These are phyloP conservation scores for Tipula helvola DNA, from an alignment of 2,888 invertebrate genomes.

Conservation along the genomic window DNA sequence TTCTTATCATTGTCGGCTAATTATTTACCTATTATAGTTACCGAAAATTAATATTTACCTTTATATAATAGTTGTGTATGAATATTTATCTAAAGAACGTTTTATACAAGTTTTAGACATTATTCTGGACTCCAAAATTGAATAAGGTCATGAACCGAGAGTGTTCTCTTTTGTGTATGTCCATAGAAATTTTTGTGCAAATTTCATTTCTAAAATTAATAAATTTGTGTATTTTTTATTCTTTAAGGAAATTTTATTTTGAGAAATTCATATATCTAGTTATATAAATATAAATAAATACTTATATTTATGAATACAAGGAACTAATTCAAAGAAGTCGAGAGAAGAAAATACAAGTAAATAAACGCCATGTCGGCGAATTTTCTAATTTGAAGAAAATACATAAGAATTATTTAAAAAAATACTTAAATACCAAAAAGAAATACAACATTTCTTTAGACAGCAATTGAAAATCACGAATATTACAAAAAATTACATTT, in stretches of 20 bases:
- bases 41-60: not conserved
- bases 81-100: not conserved
- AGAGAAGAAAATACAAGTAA: not conserved
- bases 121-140: not conserved
- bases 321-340: not conserved
- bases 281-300: not conserved
- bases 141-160: not conserved
- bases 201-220: not conserved
- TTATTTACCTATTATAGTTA: not conserved
- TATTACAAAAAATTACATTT: not conserved
- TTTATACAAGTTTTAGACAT: not conserved
- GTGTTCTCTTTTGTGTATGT: not conserved
- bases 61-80: not conserved
- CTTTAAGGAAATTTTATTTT: not conserved
- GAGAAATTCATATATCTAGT: not conserved
- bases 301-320: not conserved
- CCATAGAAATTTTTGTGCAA: not conserved
- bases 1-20: not conserved
- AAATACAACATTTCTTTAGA: not conserved
- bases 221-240: not conserved
- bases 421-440: not conserved
- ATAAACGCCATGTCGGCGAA: slow-evolving; percentile 6
- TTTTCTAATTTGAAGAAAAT: slow-evolving; percentile 5
- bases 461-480: not conserved
- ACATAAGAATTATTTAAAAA: not conserved